phyloP scores from a whole-genome alignment of 2,888 invertebrate species.

The Drosophila ustulata region DNA sequence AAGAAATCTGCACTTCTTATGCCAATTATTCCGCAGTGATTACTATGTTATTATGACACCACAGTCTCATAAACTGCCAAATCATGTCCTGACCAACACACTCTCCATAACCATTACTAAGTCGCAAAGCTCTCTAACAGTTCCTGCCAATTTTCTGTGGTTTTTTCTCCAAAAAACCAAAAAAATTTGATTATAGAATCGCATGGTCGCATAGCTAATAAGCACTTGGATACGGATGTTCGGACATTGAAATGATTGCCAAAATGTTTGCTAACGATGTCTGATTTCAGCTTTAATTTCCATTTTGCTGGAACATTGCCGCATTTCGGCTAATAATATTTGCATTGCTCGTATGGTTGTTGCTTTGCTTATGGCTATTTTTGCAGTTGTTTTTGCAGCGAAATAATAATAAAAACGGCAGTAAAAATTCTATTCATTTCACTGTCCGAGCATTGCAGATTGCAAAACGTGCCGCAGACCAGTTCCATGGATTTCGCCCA shows the following conservation, averaged over 20 bases:
- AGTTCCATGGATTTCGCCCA: slow-evolving; percentile 45
- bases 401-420: slow-evolving; percentile 74
- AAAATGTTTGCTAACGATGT: slow-evolving; percentile 68
- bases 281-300: slow-evolving; percentile 68
- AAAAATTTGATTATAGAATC: slow-evolving; percentile 22
- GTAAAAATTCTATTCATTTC: slow-evolving; percentile 82
- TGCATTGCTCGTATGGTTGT: slow-evolving; percentile 45
- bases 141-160: background rate
- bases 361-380: slow-evolving; percentile 34
- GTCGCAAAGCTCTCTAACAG: slow-evolving; percentile 11
- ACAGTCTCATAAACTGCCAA: background rate
- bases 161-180: background rate
- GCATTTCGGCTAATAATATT: slow-evolving; percentile 73
- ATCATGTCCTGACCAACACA: background rate
- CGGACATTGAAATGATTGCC: slow-evolving; percentile 19
- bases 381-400: slow-evolving; percentile 44
- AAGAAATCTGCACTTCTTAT: background rate
- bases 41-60: background rate
- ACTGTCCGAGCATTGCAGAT: slow-evolving; percentile 77
- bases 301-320: slow-evolving; percentile 37
- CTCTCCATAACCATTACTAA: slow-evolving; percentile 28
- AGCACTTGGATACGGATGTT: slow-evolving; percentile 14
- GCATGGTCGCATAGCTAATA: slow-evolving; percentile 33
- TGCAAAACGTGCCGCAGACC: slow-evolving; percentile 70
- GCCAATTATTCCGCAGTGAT: background rate